Base-by-base conservation (phyloP, 1,140 invertebrate species). In the Drosophila ironensis region DNA sequence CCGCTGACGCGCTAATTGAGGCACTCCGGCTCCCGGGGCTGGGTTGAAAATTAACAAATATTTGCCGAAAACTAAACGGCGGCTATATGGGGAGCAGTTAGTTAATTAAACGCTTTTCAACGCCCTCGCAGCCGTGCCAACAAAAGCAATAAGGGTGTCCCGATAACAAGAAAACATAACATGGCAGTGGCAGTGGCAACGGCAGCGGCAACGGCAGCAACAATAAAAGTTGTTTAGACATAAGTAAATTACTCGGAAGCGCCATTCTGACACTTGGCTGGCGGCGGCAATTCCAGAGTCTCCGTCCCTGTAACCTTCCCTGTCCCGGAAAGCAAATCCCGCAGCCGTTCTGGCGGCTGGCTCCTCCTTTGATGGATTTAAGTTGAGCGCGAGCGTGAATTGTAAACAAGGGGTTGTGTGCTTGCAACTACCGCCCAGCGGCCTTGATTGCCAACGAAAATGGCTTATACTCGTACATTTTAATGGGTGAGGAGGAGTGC, bases 191-290 rank as follows among this genome's bases (percentile, higher is more conserved):
- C 7, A n/a, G n/a, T n/a, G n/a, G n/a, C n/a, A n/a, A n/a, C n/a
- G 1, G 4, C 30, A 14, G 40, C 40, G 35, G 38, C 30, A 40
- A 4, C 24, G 22, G 24, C 41, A 47, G 24, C 54, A 61, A 70
- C 45, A 72, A 61, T 70, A 38, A 70, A 45, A 40, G 45, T 53
- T 69, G 71, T 70, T 73, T 71, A 56, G 63, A 66, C 73, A 78
- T 67, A 59, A 78, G 72, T 63, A 84, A 82, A 82, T 82, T 82
- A 77, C 78, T 66, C 86, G 72, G 53, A 64, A 82, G 80, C 59
- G 69, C 63, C 77, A 64, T 76, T 82, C 82, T 76, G 78, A 86
- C 78, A 82, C 80, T 78, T 78, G 56, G 69, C 78, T 71, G 68
- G 67, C 68, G 66, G 66, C 67, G 42, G 67, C 46, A 37, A 63